Evolutionary conservation across 2,797 vertebrate genomes (phyloP).

Genomic region (Enteromius paludinosus): DNA sequence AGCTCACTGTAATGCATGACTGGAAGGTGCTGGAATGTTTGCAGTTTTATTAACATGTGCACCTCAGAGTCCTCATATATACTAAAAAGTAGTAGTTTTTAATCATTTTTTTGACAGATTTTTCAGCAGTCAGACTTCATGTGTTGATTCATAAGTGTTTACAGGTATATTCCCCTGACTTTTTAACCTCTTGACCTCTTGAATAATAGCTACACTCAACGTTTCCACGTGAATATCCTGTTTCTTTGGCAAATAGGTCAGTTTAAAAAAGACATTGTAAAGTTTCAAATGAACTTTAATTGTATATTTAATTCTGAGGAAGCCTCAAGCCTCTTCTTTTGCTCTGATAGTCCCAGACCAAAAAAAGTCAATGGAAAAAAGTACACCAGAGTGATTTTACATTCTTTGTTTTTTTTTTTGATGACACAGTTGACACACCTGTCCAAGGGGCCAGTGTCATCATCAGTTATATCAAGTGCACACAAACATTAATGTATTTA

Average conservation of each 20-base stretch:
- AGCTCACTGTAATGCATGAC: not conserved
- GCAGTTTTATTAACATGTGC: not conserved
- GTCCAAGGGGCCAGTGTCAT: slow-evolving; percentile 3
- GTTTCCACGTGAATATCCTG: not conserved
- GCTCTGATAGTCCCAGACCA: not conserved
- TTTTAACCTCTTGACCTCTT: slow-evolving; percentile 3
- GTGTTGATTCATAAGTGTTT: not conserved
- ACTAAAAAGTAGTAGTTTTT: not conserved
- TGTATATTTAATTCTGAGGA: not conserved
- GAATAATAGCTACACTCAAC: too few species aligned
- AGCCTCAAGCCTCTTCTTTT: not conserved
- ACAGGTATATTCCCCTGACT: not conserved
- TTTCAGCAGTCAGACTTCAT: not conserved
- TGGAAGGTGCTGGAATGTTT: not conserved
- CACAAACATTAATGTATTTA: not conserved
- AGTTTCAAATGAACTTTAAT: not conserved
- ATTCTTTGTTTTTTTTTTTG: not conserved
- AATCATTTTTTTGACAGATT: not conserved
- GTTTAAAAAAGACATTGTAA: not conserved
- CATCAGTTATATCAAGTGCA: not conserved
- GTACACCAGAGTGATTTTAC: not conserved
- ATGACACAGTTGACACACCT: slow-evolving; percentile 35
- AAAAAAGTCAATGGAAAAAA: not conserved
- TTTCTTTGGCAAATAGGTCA: not conserved
- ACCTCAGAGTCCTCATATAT: not conserved